These are phyloP conservation scores for Tichodroma muraria DNA, from an alignment of 2,113 vertebrate species.

Conservation along the genomic window DNA sequence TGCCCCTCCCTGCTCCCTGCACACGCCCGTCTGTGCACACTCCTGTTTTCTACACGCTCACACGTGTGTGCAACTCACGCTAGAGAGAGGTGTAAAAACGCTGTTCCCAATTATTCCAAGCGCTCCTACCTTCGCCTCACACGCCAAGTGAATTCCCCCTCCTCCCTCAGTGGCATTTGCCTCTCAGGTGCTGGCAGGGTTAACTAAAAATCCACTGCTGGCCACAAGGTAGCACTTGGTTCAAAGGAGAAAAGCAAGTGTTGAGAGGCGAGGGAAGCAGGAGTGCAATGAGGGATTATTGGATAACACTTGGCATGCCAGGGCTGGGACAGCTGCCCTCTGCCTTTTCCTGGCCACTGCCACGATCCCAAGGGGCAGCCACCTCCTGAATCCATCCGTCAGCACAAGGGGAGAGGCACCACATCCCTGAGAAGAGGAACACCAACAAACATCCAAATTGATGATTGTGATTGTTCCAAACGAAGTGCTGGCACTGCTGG, in stretches of 20 bases:
- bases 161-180: not conserved
- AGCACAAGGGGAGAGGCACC: not conserved
- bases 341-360: not conserved
- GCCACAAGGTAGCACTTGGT: conserved; percentile 41
- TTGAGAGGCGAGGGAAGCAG: not conserved
- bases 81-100: not conserved
- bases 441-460: not conserved
- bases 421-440: not conserved
- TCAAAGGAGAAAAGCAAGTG: conserved; percentile 7
- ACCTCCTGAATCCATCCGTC: not conserved
- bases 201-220: conserved; percentile 1
- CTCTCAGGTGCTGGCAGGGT: not conserved
- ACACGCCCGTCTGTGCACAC: not conserved
- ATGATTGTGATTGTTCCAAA: not conserved
- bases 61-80: not conserved
- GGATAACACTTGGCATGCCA: not conserved
- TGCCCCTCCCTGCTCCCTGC: conserved; percentile 2
- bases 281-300: not conserved
- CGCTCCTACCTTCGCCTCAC: not conserved
- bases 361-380: not conserved
- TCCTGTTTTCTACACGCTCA: not conserved
- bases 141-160: not conserved
- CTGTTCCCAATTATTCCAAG: not conserved
- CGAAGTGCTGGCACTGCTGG: not conserved
- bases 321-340: not conserved